Base-by-base conservation (phyloP, 2,888 invertebrate genomes). In the Pollenia griseotomentosa region DNA sequence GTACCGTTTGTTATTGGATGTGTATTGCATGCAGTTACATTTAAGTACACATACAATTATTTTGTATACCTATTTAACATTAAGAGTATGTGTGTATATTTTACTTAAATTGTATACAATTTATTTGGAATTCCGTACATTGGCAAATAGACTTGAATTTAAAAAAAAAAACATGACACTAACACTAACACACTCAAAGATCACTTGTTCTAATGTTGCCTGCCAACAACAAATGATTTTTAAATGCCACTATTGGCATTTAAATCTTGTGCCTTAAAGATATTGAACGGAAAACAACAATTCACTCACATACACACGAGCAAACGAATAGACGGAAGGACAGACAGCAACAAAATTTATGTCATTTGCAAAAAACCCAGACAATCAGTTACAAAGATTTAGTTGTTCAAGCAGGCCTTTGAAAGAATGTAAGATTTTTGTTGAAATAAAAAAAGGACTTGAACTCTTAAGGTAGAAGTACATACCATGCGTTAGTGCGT, bases 241-340 rank as follows among this genome's bases (percentile, higher is more conserved):
- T 63, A 83, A 85, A 74, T 83, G 71, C 73, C 78, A 79, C 63
- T 83, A 79, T 79, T 86, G 86, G 86, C 78, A 86, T 86, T 83
- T 83, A 65, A 86, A 79, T 70, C 23, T 68, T 74, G 59, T 59
- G 65, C 61, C 61, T n/a, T 14, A 12, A 14, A 66, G 63, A 11
- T 78, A 73, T 78, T 77, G 59, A 77, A 55, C 40, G 19, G 19
- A 42, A 70, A 66, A 51, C 10, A 23, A n/a, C 33, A 40, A 51
- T 40, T 46, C 7, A 57, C 42, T 40, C 16, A 71, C 10, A 59
- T 48, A 19, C 65, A 65, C 16, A 23, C 14, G 44, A 7, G 23
- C 14, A 40, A 9, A 16, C 5, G 33, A 33, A n/a, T 16, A 53
- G 14, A 46, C 8, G 33, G 46, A 33, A 66, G 16, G 44, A 77